Base-by-base conservation (phyloP, 2,888 invertebrate genomes). In the Acronicta psi region DNA sequence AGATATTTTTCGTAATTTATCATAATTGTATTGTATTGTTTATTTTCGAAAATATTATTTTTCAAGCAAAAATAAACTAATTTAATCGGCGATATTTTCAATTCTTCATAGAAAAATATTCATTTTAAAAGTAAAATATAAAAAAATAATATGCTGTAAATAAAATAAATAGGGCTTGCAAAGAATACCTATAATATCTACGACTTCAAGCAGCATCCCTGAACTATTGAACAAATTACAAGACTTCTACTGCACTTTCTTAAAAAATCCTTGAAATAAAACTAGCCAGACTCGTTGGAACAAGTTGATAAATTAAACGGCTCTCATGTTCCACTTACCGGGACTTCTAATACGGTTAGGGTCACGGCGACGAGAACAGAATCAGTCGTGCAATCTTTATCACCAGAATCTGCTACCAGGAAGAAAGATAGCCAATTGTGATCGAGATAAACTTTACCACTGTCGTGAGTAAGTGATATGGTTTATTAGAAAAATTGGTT, bases 401-500 rank as follows among this genome's bases (percentile, higher is more conserved):
- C 85, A 80, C 75, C 65, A 79, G 64, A 74, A 86, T 86, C 87
- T 82, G 73, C 64, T 81, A 75, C 71, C 71, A 66, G 69, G 65
- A 74, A 81, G 77, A 77, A 73, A 82, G 83, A 89, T 86, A 79
- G 80, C 77, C 77, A 81, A 80, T 79, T 73, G 70, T 74, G 67
- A 82, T 83, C 80, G 55, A 73, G 89, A 90, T 91, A 88, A 87
- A 88, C 89, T 85, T 82, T 84, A 81, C 77, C 83, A 77, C 76
- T 75, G 73, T 79, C 79, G 72, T 67, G 75, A 43, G 41, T 54
- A 58, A 65, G 54, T 55, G 57, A 70, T 70, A 66, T 59, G 43
- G 51, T 66, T 59, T 61, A 65, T 57, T 59, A 55, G 40, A 45
- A 61, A 74, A 73, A 29, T 11, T 11, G 10, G 29, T 29, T 29